These are phyloP conservation scores for Nycticorax nycticorax DNA, from an alignment of 2,113 vertebrate genomes.

Conservation along the genomic window DNA sequence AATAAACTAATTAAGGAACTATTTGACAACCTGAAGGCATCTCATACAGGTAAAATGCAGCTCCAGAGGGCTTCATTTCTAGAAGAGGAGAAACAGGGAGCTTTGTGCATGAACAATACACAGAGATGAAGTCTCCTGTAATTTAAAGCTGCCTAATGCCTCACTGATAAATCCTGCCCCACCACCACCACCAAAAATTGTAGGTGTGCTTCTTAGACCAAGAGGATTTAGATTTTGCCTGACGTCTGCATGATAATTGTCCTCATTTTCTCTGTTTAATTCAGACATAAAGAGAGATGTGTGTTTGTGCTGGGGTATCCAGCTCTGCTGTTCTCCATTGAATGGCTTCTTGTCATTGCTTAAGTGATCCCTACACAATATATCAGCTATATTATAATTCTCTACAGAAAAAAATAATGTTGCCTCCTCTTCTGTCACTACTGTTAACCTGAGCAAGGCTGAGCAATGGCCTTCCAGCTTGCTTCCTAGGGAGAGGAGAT, in stretches of 20 bases:
- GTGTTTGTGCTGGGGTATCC: background rate
- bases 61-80: background rate
- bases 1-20: constrained; percentile 41
- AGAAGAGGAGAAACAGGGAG: background rate
- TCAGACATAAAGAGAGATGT: background rate
- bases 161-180: background rate
- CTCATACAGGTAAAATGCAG: background rate
- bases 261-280: background rate
- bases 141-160: background rate
- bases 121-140: background rate
- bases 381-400: background rate
- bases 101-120: background rate
- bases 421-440: background rate
- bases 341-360: background rate
- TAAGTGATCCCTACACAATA: background rate
- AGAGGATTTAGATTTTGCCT: background rate
- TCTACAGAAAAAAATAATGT: background rate
- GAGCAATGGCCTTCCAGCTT: background rate
- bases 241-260: background rate
- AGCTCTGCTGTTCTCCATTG: background rate
- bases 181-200: background rate
- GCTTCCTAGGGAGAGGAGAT: background rate
- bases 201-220: background rate
- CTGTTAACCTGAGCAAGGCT: background rate
- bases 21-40: constrained; percentile 13